A percentile compares a stretch with the other conserved stretches of the same genome.
These are phyloP conservation scores for Spialia ferax DNA, from an alignment of 2,888 invertebrate genomes.

Conservation along the genomic window DNA sequence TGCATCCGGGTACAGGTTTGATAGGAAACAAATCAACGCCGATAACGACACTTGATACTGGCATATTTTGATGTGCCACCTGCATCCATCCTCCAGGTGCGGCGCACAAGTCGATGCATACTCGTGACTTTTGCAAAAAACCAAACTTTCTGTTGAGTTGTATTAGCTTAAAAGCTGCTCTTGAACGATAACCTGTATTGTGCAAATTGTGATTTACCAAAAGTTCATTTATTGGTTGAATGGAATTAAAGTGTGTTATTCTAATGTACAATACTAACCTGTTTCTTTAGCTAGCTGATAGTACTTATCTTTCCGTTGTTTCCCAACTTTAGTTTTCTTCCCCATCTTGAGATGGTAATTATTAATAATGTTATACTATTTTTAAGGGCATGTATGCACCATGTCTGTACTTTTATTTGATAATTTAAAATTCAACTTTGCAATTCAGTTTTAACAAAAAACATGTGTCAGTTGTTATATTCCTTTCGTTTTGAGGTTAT, in stretches of 20 bases:
- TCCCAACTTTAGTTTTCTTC: conserved; percentile 98
- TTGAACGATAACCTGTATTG: conserved; percentile 95
- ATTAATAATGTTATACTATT: neutral
- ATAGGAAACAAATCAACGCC: conserved; percentile 99
- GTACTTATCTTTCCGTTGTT: conserved; percentile 99
- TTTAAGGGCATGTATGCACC: neutral
- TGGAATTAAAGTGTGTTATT: neutral
- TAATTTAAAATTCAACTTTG: no score
- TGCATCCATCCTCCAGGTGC: conserved; percentile 99
- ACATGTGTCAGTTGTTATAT: no score
- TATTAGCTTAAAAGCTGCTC: conserved; percentile 99
- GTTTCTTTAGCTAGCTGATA: conserved; percentile 99
- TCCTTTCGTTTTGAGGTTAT: no score
- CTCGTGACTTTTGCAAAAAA: conserved; percentile 97
- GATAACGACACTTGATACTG: conserved; percentile 97
- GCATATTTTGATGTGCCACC: conserved; percentile 99
- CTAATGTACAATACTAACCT: conserved; percentile 86
- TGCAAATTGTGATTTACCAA: neutral
- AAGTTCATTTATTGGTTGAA: neutral
- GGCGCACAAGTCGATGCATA: conserved; percentile 99
- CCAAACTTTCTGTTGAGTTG: conserved; percentile 99
- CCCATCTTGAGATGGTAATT: conserved; percentile 89
- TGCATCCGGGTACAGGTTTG: conserved; percentile 94
- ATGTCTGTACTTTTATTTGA: no score
- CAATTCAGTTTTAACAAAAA: no score